phyloP scores from a whole-genome alignment of 2,797 vertebrate genomes.

The Microctenopoma lineatum region DNA sequence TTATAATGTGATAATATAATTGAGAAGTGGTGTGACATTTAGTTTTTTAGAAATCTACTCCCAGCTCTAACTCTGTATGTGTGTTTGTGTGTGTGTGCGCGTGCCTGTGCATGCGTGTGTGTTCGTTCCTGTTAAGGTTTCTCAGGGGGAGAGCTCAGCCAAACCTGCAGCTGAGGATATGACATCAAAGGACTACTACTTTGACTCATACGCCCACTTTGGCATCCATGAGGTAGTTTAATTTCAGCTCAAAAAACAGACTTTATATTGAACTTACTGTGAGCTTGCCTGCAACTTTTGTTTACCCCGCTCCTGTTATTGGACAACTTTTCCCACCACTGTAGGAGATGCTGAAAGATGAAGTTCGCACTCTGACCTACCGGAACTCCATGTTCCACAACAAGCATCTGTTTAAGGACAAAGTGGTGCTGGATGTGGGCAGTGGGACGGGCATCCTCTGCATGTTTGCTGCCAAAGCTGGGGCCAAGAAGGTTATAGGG shows the following conservation, averaged over 20 bases:
- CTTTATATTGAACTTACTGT: neutral
- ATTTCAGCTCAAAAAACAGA: neutral
- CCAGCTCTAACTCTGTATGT: conserved; percentile 36
- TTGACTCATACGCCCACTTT: conserved; percentile 95
- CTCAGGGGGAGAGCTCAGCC: conserved; percentile 88
- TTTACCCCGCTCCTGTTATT: neutral
- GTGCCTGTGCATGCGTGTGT: neutral
- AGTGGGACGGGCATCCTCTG: conserved; percentile 95
- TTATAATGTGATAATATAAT: too few relatives aligned
- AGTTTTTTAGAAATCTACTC: too few relatives aligned
- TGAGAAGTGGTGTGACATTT: too few relatives aligned
- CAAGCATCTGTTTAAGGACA: conserved; percentile 95
- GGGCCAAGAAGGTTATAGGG: conserved; percentile 93
- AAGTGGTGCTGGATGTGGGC: conserved; percentile 94
- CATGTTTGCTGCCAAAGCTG: conserved; percentile 96
- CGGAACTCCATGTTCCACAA: conserved; percentile 98
- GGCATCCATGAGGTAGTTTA: conserved; percentile 91
- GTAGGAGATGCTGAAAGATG: conserved; percentile 96
- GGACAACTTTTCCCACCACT: neutral
- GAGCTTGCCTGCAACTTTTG: too few relatives aligned
- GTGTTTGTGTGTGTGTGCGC: neutral
- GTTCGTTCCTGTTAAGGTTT: conserved; percentile 81
- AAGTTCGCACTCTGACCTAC: conserved; percentile 94
- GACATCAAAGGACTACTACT: conserved; percentile 97
- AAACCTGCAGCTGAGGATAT: conserved; percentile 94